Base-by-base conservation (phyloP, 1,140 invertebrate genomes). In the Nomia melanderi region DNA sequence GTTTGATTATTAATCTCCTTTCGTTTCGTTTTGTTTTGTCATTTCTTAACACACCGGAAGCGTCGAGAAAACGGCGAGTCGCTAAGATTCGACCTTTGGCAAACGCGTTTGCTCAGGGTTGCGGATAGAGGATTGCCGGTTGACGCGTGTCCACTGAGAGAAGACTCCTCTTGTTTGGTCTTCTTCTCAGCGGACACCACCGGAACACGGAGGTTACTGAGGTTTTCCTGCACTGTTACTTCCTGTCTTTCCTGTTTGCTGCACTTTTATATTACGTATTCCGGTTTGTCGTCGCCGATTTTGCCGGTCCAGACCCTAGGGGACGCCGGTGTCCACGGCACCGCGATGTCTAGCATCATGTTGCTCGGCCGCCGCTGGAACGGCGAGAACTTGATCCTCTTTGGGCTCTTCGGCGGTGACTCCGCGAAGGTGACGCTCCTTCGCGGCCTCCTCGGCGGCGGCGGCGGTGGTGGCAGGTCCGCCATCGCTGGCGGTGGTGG, bases 381-480 rank as follows among this genome's bases (percentile, higher is more conserved):
- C 71, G 73, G 73, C 53, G 73, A 76, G 73, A 76, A 76, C 64
- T 14, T 57, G 54, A 57, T 56, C 78, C 62, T 81, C 53, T 80
- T 88, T 47, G 87, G 89, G 44, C 87, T 90, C 75, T 90, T 91
- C 25, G 86, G 86, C 47, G 90, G 90, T 17, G 90, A 86, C 39
- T 91, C 90, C 17, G 91, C 91, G 75, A 92, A 92, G 0, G 91
- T 92, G 25, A 92, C 92, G 74, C 87, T 92, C n/a, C 91, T 80
- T 57, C 91, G 87, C 41, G 88, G 87, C 64, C 89, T 81, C 9
- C 87, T 86, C 12, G 88, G 87, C 20, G 90, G 88, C 5, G 91
- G 90, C n/a, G 90, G 88, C 27, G 90, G 88, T 67, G 90, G 86
- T n/a, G 82, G 82, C 53, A 83, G 72, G 17, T 76, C 78, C 47